A percentile compares a stretch with the other conserved stretches of the same genome.
Conservation (phyloP, 2,113 vertebrate species). For the Oreochromis spilurus region DNA sequence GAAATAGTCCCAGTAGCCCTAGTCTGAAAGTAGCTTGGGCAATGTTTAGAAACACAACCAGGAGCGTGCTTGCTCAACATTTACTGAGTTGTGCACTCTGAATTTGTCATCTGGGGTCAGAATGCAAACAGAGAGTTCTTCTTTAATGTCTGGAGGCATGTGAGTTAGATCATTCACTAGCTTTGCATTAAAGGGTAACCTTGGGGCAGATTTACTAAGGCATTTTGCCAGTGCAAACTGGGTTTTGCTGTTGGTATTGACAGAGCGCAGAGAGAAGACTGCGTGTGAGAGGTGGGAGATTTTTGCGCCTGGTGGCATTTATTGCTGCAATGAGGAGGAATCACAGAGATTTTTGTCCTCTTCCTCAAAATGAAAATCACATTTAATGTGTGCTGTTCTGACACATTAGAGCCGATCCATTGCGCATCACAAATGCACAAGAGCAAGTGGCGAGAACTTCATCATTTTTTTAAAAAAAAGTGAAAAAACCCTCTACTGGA, state of each 20-base stretch:
- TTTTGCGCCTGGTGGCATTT: no score
- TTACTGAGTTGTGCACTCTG: not conserved
- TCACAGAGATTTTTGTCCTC: not conserved
- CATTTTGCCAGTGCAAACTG: not conserved
- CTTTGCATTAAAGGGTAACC: not conserved
- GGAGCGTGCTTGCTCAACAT: not conserved
- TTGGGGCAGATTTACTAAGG: rapidly evolving
- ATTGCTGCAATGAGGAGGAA: no score
- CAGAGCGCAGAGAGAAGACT: not conserved
- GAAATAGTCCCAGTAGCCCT: not conserved
- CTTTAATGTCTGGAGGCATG: not conserved
- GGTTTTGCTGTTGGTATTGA: not conserved
- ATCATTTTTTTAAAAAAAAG: no score
- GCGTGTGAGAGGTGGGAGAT: no score
- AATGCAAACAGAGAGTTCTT: not conserved
- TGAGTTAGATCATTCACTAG: not conserved
- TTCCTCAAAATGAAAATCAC: not conserved
- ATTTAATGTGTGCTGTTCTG: not conserved
- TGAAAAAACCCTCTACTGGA: not conserved
- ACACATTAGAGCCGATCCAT: not conserved
- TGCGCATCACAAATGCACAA: not conserved
- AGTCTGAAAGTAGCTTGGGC: not conserved
- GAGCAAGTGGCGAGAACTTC: not conserved
- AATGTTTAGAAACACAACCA: not conserved
- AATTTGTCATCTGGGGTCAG: not conserved